Conservation (phyloP, 2,113 vertebrate genomes). For the Dermatemys mawii region DNA sequence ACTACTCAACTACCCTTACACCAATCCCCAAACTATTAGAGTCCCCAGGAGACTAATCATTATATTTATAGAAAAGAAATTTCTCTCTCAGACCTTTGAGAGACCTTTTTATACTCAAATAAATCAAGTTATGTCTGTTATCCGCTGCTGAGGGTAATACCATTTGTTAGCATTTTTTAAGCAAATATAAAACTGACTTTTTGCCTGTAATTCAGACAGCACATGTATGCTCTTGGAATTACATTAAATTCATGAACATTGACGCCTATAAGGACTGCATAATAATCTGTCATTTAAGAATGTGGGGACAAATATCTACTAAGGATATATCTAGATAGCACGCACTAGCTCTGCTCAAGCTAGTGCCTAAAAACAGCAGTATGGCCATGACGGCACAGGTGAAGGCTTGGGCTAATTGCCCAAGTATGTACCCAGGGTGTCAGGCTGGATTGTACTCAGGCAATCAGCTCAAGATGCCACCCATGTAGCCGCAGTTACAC, state of each 20-base stretch:
- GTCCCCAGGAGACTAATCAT: no score
- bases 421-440: no score
- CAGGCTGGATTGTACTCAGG: no score
- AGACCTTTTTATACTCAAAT: not conserved
- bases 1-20: no score
- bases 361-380: no score
- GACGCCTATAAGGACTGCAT: not conserved
- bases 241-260: not conserved
- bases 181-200: not conserved
- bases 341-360: no score
- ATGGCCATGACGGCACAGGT: no score
- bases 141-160: not conserved
- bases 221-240: not conserved
- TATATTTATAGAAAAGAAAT: not conserved
- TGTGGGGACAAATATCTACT: not conserved
- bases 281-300: not conserved
- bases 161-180: not conserved
- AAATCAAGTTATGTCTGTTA: not conserved
- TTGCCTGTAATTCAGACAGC: not conserved
- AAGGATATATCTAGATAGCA: no score
- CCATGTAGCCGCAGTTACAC: no score
- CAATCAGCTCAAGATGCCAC: no score
- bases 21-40: no score
- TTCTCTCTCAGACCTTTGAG: not conserved
- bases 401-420: no score